Percentiles rank a stretch among this genome's conserved stretches.
Evolutionary conservation across 2,797 vertebrate genomes (phyloP).

Genomic region (Phrynocephalus forsythii): DNA sequence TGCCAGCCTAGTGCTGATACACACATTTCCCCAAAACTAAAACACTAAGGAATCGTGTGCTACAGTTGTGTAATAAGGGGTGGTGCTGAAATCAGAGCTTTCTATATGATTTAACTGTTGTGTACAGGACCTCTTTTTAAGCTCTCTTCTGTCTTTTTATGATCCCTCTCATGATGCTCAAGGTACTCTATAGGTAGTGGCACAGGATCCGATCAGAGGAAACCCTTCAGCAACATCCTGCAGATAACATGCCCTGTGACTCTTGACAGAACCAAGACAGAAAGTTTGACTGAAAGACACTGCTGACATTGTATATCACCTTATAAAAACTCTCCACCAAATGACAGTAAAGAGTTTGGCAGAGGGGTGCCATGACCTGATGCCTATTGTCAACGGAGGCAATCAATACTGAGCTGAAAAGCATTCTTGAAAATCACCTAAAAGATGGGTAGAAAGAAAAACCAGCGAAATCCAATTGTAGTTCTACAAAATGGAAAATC

Average conservation of each 20-base stretch:
- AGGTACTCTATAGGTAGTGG: too few relatives aligned
- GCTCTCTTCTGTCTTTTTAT: neutral
- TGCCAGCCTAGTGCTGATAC: neutral
- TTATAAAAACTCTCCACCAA: neutral
- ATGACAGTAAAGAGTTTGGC: neutral
- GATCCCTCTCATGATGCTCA: neutral
- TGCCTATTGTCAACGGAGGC: neutral
- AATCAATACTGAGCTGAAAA: neutral
- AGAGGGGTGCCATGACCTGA: neutral
- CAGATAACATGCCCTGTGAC: neutral
- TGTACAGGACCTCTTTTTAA: too few relatives aligned
- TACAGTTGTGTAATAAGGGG: too few relatives aligned
- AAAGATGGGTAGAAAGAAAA: neutral
- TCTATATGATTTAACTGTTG: too few relatives aligned
- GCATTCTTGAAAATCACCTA: neutral
- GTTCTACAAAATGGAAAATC: neutral
- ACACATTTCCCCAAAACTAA: too few relatives aligned
- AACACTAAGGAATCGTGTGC: too few relatives aligned
- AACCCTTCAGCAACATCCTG: neutral
- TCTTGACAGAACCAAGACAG: neutral
- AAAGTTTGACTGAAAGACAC: neutral
- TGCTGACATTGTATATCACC: neutral
- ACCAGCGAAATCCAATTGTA: neutral
- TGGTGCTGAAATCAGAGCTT: too few relatives aligned
- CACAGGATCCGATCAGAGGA: neutral